Percentiles rank a stretch among this genome's conserved stretches.
These are phyloP conservation scores for Microplitis manilae DNA, from an alignment of 2,888 invertebrate species.

Conservation along the genomic window DNA sequence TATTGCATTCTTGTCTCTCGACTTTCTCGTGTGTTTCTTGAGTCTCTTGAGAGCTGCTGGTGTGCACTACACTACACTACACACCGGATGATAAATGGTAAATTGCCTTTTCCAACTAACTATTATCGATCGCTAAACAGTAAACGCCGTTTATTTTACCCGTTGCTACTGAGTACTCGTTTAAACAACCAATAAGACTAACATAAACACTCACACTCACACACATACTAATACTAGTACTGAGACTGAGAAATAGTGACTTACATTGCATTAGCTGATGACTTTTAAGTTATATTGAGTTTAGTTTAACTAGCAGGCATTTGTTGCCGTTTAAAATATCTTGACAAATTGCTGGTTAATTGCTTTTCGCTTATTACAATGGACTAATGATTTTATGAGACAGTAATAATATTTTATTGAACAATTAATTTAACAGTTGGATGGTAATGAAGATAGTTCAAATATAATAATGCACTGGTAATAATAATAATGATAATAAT, in stretches of 20 bases:
- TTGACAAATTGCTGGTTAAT: conserved; percentile 7
- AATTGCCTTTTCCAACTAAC: conserved; percentile 17
- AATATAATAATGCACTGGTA: too few species aligned
- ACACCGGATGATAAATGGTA: conserved; percentile 19
- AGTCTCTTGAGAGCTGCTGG: neutral
- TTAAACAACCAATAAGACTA: neutral
- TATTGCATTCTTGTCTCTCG: conserved; percentile 18
- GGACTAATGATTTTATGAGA: neutral
- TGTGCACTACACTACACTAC: neutral
- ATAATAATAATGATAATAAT: too few species aligned
- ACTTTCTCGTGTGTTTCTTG: conserved; percentile 19
- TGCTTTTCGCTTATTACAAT: neutral
- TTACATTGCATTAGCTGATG: conserved; percentile 5
- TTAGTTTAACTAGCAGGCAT: too few species aligned
- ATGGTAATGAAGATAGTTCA: too few species aligned
- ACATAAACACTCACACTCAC: neutral
- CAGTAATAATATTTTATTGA: neutral
- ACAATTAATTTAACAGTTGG: neutral
- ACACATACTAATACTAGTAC: neutral
- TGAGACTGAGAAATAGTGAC: neutral
- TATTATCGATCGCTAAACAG: conserved; percentile 10
- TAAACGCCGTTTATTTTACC: neutral
- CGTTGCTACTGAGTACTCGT: conserved; percentile 1
- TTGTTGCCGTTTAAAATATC: neutral
- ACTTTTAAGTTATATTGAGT: conserved; percentile 3